A percentile compares a stretch with the other conserved stretches of the same genome.
phyloP scores from a whole-genome alignment of 2,888 invertebrate genomes.

The Drosophila helvetica region DNA sequence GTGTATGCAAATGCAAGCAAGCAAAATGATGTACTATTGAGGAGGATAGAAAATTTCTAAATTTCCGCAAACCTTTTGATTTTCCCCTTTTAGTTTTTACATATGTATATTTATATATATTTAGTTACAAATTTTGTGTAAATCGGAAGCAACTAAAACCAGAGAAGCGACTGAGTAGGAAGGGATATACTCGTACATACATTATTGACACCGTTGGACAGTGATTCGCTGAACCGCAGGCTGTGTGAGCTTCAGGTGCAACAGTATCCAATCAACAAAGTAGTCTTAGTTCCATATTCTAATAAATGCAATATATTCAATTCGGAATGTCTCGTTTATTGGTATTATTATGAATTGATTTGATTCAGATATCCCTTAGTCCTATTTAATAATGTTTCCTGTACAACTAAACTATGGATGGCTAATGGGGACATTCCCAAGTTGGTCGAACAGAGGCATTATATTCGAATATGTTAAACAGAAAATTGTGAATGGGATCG shows the following conservation, averaged over 20 bases:
- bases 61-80: slow-evolving; percentile 22
- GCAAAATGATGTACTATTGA: slow-evolving; percentile 1
- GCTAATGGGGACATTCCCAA: no score
- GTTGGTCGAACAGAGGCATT: no score
- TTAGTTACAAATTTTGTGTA: slow-evolving; percentile 53
- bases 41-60: slow-evolving; percentile 29
- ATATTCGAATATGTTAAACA: no score
- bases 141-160: slow-evolving; percentile 22
- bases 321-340: slow-evolving; percentile 3
- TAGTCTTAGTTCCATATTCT: slow-evolving; percentile 62
- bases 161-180: slow-evolving; percentile 63
- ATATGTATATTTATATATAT: slow-evolving; percentile 49
- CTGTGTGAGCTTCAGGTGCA: slow-evolving; percentile 11
- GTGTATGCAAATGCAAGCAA: slow-evolving; percentile 16
- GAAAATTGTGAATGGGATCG: no score
- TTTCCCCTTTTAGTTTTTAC: slow-evolving; percentile 26
- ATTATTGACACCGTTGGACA: slow-evolving; percentile 35
- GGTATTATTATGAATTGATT: neutral
- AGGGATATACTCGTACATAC: slow-evolving; percentile 13
- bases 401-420: no score
- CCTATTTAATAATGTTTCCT: no score
- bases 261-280: slow-evolving; percentile 42
- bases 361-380: neutral
- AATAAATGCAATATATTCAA: slow-evolving; percentile 63
- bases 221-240: slow-evolving; percentile 14